Evolutionary conservation across 2,797 vertebrate species (phyloP).

Genomic region (Mionectes olivaceus): DNA sequence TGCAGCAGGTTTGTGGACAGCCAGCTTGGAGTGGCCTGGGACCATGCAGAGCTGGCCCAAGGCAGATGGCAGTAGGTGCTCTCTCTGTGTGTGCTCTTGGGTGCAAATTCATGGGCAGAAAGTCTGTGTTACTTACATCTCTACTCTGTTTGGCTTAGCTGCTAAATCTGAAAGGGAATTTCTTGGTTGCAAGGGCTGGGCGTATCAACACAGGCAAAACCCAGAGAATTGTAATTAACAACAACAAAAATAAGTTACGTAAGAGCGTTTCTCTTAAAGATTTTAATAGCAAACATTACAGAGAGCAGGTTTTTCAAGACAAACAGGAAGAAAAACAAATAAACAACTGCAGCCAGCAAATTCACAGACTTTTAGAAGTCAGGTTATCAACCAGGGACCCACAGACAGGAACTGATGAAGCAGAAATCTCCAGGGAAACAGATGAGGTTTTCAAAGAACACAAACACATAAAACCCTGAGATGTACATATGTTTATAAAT

Average conservation of each 20-base stretch:
- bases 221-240: neutral
- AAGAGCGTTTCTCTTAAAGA: neutral
- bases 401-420: slow-evolving; percentile 57
- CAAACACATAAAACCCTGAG: slow-evolving; percentile 12
- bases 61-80: neutral
- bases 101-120: neutral
- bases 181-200: neutral
- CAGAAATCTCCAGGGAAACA: slow-evolving; percentile 37
- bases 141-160: neutral
- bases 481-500: neutral
- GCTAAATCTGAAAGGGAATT: neutral
- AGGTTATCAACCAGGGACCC: slow-evolving; percentile 28
- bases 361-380: slow-evolving; percentile 17
- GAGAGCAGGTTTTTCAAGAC: slow-evolving; percentile 44
- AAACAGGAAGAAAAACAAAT: slow-evolving; percentile 57
- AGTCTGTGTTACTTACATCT: neutral
- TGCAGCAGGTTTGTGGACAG: neutral
- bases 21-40: neutral
- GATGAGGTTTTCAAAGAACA: slow-evolving; percentile 42
- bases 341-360: slow-evolving; percentile 20
- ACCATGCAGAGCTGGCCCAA: neutral
- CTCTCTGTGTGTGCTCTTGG: neutral
- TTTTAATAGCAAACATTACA: slow-evolving; percentile 26
- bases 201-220: neutral
- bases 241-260: slow-evolving; percentile 1